Percentiles rank a stretch among this genome's conserved stretches.
phyloP scores from a whole-genome alignment of 2,113 vertebrate species.

The Otus sunia region DNA sequence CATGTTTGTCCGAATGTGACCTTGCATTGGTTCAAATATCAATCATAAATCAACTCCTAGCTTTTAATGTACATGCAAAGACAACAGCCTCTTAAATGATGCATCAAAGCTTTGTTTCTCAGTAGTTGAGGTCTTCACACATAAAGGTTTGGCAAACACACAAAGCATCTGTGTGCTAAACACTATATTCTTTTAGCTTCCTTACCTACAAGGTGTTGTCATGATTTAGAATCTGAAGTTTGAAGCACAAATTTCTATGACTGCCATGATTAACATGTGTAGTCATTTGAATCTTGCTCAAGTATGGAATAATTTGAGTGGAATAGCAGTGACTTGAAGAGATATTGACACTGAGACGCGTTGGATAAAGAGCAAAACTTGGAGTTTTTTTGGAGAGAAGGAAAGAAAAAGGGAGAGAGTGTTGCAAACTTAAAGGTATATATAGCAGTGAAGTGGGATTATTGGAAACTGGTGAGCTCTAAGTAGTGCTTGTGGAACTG shows the following conservation, averaged over 20 bases:
- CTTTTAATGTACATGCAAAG: background rate
- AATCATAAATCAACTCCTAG: slow-evolving; percentile 13
- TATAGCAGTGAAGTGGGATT: background rate
- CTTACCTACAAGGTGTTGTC: background rate
- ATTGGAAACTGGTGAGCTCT: background rate
- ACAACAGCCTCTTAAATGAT: background rate
- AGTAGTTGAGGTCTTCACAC: background rate
- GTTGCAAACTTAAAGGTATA: background rate
- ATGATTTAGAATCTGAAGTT: background rate
- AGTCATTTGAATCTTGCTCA: background rate
- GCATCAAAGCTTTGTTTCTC: background rate
- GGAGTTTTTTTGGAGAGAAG: background rate
- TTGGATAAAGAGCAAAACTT: background rate
- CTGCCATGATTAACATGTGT: background rate
- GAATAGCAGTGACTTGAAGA: background rate
- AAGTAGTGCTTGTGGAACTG: background rate
- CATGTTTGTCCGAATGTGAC: background rate
- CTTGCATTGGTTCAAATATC: slow-evolving; percentile 26
- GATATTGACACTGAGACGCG: background rate
- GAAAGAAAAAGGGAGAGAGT: background rate
- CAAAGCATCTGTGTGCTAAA: background rate
- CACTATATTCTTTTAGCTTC: background rate
- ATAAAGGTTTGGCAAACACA: background rate
- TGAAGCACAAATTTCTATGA: background rate
- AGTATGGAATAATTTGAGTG: background rate